Evolutionary conservation across 2,113 vertebrate genomes (phyloP).

Genomic region (Dascyllus trimaculatus): DNA sequence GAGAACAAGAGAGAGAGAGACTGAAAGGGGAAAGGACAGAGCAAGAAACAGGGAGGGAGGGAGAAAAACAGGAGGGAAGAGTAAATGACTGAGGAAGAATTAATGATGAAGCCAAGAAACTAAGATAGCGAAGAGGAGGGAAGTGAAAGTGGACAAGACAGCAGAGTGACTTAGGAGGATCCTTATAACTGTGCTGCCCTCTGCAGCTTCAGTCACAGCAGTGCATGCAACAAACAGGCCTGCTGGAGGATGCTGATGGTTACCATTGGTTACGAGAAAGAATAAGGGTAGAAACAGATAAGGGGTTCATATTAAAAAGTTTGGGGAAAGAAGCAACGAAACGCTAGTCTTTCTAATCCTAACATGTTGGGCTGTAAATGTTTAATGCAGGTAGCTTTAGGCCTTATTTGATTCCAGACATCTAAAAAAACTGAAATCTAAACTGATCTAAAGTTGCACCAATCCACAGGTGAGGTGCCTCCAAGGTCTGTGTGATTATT

Average conservation of each 20-base stretch:
- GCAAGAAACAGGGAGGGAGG: not conserved
- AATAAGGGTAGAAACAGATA: too few relatives aligned
- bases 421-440: too few relatives aligned
- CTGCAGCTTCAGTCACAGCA: constrained; percentile 52
- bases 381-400: too few relatives aligned
- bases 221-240: constrained; percentile 25
- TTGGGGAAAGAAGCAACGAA: too few relatives aligned
- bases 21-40: constrained; percentile 1
- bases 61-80: too few relatives aligned
- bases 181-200: constrained; percentile 49
- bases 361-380: too few relatives aligned
- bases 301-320: too few relatives aligned
- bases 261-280: constrained; percentile 19
- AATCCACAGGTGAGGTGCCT: too few relatives aligned
- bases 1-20: constrained; percentile 11
- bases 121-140: not conserved
- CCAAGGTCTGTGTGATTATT: too few relatives aligned
- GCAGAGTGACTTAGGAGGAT: not conserved
- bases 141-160: constrained; percentile 4
- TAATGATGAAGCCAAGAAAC: not conserved
- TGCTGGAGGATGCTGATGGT: constrained; percentile 2
- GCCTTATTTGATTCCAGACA: too few relatives aligned
- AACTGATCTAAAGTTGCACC: too few relatives aligned
- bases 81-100: not conserved
- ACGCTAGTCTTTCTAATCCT: too few relatives aligned